These are phyloP conservation scores for Napeogenes inachia DNA, from an alignment of 2,888 invertebrate species.

Conservation along the genomic window DNA sequence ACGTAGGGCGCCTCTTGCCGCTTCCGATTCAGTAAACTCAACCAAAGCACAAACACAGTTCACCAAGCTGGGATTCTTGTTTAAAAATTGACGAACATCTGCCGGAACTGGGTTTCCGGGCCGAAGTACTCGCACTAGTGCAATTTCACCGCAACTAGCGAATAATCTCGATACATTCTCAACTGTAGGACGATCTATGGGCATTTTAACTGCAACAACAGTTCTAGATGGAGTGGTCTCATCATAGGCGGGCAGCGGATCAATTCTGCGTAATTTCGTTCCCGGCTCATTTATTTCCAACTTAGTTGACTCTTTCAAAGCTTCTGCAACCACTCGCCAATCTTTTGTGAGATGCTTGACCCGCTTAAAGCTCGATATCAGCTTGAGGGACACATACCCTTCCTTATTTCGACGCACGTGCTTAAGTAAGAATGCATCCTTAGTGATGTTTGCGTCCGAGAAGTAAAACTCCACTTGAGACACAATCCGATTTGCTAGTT, in stretches of 20 bases:
- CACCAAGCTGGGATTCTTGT: conserved; percentile 92
- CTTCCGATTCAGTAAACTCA: conserved; percentile 92
- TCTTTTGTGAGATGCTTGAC: conserved; percentile 96
- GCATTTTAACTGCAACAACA: conserved; percentile 91
- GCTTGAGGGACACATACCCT: conserved; percentile 95
- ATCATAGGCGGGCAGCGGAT: conserved; percentile 91
- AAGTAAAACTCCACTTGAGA: conserved; percentile 97
- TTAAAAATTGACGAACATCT: conserved; percentile 93
- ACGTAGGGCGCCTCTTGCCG: conserved; percentile 88
- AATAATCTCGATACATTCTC: conserved; percentile 95
- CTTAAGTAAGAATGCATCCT: conserved; percentile 96
- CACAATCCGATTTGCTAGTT: conserved; percentile 86
- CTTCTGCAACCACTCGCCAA: conserved; percentile 94
- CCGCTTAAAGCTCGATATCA: conserved; percentile 96
- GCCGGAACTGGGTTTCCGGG: conserved; percentile 94
- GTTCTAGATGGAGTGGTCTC: conserved; percentile 95
- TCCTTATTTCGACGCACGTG: conserved; percentile 97
- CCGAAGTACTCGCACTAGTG: conserved; percentile 89
- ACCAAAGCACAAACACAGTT: conserved; percentile 92
- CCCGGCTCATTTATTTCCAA: conserved; percentile 94
- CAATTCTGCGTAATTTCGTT: conserved; percentile 90
- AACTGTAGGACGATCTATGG: conserved; percentile 89
- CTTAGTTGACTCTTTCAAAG: conserved; percentile 85
- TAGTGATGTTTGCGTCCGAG: conserved; percentile 95
- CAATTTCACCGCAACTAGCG: conserved; percentile 92